Base-by-base conservation (phyloP, 2,113 vertebrate species). In the Actinemys pallida region DNA sequence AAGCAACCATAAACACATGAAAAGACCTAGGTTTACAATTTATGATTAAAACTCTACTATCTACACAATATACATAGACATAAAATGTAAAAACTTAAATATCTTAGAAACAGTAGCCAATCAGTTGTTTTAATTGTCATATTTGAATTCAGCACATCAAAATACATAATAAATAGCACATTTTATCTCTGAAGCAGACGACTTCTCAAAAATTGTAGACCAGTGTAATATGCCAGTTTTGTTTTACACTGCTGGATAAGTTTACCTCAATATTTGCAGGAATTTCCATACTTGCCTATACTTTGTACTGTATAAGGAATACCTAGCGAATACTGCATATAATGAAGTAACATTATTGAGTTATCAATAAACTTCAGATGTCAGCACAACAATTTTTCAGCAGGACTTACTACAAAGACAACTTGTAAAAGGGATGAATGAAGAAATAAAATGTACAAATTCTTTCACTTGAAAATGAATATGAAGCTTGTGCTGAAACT, bases 371-470 rank as follows among this genome's bases (percentile, higher is more conserved):
- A 25, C 84, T 88, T 81, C 81, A 81, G 79, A 42, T 7, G 4
- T 88, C 78, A 3, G 0, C 13, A 16, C 35, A 79, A 31, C 42
- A 22, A 2, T 31, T 94, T 94, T 91, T 79, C 53, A 84, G 1
- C 56, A 72, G 19, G 6, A 88, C 93, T 29, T 83, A 8, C 83
- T 81, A 78, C 89, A 94, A 83, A 88, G 78, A 72, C 39, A 91
- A 93, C 92, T 76, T 76, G 72, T 45, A 88, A 39, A 92, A 95
- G 2, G 35, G 65, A 65, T 83, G 81, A 94, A 81, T 35, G 81
- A 47, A 57, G 81, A 92, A 94, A 91, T 31, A 88, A 16, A 91
- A 86, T 65, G 65, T 39, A 3, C 24, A 27, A 14, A 24, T 76
- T 24, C 6, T 76, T 76, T 76, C 24, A 45, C 24, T 76, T 45